phyloP scores from a whole-genome alignment of 2,113 vertebrate species.

The Mormyrus iriodes region DNA sequence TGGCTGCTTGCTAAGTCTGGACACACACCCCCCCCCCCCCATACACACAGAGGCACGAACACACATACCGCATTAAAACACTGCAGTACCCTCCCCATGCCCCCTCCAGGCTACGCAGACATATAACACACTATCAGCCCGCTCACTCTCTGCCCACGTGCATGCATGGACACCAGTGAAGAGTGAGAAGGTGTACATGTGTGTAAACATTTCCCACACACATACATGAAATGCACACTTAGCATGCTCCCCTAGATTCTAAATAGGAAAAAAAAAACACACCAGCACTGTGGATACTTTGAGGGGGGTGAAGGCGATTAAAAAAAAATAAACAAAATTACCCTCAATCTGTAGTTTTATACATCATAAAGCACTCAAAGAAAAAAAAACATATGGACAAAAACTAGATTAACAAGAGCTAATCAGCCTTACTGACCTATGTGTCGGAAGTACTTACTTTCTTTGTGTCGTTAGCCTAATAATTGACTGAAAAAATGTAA shows the following conservation, averaged over 20 bases:
- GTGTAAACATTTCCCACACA: not conserved
- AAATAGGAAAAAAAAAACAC: not conserved
- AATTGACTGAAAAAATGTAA: constrained; percentile 11
- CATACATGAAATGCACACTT: not conserved
- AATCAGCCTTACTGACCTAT: constrained; percentile 10
- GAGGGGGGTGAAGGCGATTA: not conserved
- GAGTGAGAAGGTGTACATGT: not conserved
- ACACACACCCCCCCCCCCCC: constrained; percentile 21
- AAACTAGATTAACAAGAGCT: constrained; percentile 13
- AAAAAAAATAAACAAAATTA: not conserved
- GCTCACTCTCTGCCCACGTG: not conserved
- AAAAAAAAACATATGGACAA: not conserved
- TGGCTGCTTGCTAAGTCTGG: constrained; percentile 3
- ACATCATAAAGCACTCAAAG: not conserved
- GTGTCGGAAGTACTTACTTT: not conserved
- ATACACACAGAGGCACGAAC: constrained; percentile 4
- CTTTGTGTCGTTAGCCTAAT: not conserved
- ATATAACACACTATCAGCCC: not conserved
- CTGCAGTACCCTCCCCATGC: not conserved
- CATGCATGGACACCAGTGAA: not conserved
- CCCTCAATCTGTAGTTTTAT: not conserved
- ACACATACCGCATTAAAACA: constrained; percentile 10
- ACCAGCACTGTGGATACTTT: not conserved
- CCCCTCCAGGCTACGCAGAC: not conserved
- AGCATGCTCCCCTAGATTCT: not conserved